Percentiles rank a stretch among this genome's conserved stretches.
These are phyloP conservation scores for Arrhopalites spinosus DNA, from an alignment of 2,888 invertebrate species.

Conservation along the genomic window DNA sequence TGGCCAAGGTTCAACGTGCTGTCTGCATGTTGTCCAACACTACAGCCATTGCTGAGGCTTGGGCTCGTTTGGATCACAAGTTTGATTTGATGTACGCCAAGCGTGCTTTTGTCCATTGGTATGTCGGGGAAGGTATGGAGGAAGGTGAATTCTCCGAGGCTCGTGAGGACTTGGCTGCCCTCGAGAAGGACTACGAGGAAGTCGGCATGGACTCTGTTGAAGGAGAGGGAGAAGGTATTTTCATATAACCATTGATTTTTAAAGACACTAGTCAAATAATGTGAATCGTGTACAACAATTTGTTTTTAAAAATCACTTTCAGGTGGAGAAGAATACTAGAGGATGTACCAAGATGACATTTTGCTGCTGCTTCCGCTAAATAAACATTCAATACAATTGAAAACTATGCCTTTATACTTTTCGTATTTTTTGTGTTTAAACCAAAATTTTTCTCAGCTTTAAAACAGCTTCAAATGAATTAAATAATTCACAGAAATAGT, in stretches of 20 bases:
- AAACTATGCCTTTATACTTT: too few relatives aligned
- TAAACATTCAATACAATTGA: too few relatives aligned
- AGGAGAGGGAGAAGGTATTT: slow-evolving; percentile 29
- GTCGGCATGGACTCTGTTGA: slow-evolving; percentile 73
- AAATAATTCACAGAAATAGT: too few relatives aligned
- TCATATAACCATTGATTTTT: too few relatives aligned
- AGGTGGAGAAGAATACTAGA: too few relatives aligned
- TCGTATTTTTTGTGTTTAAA: too few relatives aligned
- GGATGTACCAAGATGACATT: too few relatives aligned
- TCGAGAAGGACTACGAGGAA: slow-evolving; percentile 76
- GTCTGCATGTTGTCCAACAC: slow-evolving; percentile 88
- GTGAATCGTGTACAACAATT: too few relatives aligned
- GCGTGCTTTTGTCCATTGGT: slow-evolving; percentile 95
- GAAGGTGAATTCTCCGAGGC: slow-evolving; percentile 78
- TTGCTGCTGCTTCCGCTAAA: too few relatives aligned
- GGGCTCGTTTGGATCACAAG: slow-evolving; percentile 95
- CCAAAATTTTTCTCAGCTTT: too few relatives aligned
- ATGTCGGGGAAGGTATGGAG: slow-evolving; percentile 64
- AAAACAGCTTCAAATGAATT: too few relatives aligned
- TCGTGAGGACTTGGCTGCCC: slow-evolving; percentile 74
- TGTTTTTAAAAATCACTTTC: too few relatives aligned
- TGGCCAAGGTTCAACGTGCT: slow-evolving; percentile 76
- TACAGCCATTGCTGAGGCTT: slow-evolving; percentile 95
- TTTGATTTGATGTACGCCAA: slow-evolving; percentile 97
- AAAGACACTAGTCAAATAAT: slow-evolving; percentile 15